Evolutionary conservation across 2,113 vertebrate genomes (phyloP), one percentile per base, ranked within the genome.

Genomic region (Trogon surrucura): DNA sequence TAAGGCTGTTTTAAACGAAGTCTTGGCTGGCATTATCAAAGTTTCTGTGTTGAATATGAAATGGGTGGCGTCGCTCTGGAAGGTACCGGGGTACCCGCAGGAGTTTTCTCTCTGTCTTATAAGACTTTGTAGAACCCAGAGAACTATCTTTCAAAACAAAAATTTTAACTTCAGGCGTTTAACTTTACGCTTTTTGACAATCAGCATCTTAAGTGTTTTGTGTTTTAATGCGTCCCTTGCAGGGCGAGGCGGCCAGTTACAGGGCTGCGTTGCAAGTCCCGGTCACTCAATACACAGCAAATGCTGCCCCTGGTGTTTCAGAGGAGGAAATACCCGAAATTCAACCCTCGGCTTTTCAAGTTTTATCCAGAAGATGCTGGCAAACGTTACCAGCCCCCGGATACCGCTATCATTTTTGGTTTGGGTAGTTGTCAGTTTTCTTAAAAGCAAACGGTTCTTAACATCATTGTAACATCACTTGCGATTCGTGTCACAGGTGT

Each of bases 281-380:
- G 10, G 29, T 16, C 27, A 8, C 62, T 81, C 91, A 79, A 92
- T 41, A 34, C 2, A 0, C 89, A 92, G 96, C 80, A 17, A 95
- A 96, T 93, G 86, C 95, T 95, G 96, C 96, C 96, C 94, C 95
- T 64, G 65, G 38, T 61, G 96, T 85, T 86, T 13, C 86, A 25
- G 34, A 72, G 77, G 11, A 45, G 70, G 45, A 95, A 96, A 61
- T 36, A 44, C 32, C 13, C 34, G 6, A 90, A 77, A 53, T 38
- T 25, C 38, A 9, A 10, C 53, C 29, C 56, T 72, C 36, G 1
- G 47, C 67, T 47, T 45, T 25, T 4, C 21, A 13, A 41, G 50
- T 45, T 79, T 41, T 23, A 19, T 29, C 45, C n/a, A 10, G 56
- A 38, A 91, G 23, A 29, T 20, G 19, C 69, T 36, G 44, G 11